These are phyloP conservation scores for Agapornis roseicollis DNA, from an alignment of 2,113 vertebrate genomes.

Conservation along the genomic window DNA sequence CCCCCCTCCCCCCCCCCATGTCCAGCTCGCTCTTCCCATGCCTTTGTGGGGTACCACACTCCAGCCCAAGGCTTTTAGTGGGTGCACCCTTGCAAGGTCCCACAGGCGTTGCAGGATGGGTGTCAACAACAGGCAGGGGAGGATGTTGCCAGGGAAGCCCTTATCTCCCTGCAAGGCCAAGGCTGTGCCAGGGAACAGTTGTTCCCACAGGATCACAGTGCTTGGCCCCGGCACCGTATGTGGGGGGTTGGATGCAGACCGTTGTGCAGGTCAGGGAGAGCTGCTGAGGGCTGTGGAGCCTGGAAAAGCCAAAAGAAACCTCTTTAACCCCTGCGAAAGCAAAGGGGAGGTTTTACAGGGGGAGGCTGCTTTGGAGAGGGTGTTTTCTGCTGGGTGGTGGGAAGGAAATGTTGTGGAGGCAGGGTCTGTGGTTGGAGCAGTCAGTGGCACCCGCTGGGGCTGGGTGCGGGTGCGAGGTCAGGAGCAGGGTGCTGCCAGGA, in stretches of 20 bases:
- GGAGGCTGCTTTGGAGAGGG: background rate
- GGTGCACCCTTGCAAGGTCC: background rate
- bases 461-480: background rate
- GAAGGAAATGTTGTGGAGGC: background rate
- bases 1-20: background rate
- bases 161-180: background rate
- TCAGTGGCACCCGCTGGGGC: background rate
- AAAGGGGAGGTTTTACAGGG: background rate
- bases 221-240: background rate
- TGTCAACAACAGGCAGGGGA: background rate
- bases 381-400: background rate
- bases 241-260: accelerated
- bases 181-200: background rate
- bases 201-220: background rate
- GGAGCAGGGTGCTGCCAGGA: background rate
- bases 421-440: accelerated
- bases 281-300: background rate
- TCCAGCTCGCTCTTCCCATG: background rate
- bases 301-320: background rate
- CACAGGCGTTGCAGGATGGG: accelerated
- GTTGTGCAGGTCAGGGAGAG: background rate
- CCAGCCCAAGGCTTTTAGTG: background rate
- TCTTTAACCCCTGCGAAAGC: background rate
- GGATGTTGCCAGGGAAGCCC: background rate
- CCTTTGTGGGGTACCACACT: background rate